Conservation (phyloP, 2,888 invertebrate species). For the Cepaea hortensis region DNA sequence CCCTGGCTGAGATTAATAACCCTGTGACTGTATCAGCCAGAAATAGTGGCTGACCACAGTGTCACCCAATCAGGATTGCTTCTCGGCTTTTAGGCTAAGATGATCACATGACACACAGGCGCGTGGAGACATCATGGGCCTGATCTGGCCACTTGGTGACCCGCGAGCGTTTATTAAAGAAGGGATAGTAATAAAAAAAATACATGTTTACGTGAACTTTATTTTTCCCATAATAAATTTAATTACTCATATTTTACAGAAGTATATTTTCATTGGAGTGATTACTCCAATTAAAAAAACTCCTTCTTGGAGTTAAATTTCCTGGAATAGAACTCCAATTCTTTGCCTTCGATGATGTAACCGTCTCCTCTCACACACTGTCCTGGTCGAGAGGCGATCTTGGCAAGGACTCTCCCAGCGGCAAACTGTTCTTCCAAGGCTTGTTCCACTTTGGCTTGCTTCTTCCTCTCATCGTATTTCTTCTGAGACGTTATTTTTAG, state of each 20-base stretch:
- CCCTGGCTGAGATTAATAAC: too few species aligned
- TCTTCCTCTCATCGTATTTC: conserved; percentile 94
- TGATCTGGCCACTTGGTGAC: too few species aligned
- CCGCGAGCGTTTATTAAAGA: too few species aligned
- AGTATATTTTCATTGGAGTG: too few species aligned
- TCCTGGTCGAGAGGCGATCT: conserved; percentile 96
- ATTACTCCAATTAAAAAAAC: conserved; percentile 70
- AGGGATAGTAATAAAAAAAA: too few species aligned
- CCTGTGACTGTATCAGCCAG: too few species aligned
- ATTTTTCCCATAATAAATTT: background rate
- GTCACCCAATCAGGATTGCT: too few species aligned
- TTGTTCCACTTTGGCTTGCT: conserved; percentile 92
- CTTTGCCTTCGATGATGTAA: conserved; percentile 97
- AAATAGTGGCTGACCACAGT: too few species aligned
- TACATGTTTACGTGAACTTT: background rate
- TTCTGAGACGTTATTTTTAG: conserved; percentile 90
- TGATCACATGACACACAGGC: too few species aligned
- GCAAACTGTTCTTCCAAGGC: conserved; percentile 97
- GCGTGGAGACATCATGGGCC: too few species aligned
- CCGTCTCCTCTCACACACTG: conserved; percentile 98
- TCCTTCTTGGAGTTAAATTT: conserved; percentile 89
- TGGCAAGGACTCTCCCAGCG: conserved; percentile 95
- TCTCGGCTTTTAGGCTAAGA: too few species aligned
- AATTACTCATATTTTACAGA: conserved; percentile 80
- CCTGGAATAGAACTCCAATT: conserved; percentile 97